These are phyloP conservation scores for Bergia sp. DNA, from an alignment of 92 coral and sea anemone species.

Conservation along the genomic window DNA sequence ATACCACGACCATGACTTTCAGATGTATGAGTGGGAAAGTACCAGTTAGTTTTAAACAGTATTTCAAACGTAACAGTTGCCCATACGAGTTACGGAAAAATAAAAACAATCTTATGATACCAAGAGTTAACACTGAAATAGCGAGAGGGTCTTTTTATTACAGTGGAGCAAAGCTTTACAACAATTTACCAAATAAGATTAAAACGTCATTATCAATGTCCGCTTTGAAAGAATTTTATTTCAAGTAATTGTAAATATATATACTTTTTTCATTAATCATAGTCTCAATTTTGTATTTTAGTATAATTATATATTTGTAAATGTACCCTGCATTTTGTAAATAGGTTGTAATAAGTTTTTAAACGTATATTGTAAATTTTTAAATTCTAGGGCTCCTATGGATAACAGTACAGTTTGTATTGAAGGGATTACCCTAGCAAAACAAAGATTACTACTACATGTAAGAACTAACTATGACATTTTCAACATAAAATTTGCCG, in stretches of 20 bases:
- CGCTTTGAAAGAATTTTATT: slow-evolving; percentile 20
- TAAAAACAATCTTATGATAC: slow-evolving; percentile 19
- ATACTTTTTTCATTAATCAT: slow-evolving; percentile 7
- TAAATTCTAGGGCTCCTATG: slow-evolving; percentile 25
- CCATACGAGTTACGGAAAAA: slow-evolving; percentile 16
- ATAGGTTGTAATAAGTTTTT: slow-evolving; percentile 21
- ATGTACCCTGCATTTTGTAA: slow-evolving; percentile 22
- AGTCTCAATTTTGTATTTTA: slow-evolving; percentile 22
- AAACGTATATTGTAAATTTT: slow-evolving; percentile 22
- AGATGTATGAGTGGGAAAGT: slow-evolving; percentile 38
- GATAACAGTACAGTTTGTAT: slow-evolving; percentile 21
- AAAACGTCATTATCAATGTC: slow-evolving; percentile 22
- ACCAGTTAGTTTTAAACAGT: slow-evolving; percentile 21
- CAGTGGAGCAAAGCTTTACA: slow-evolving; percentile 40
- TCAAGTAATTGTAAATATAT: slow-evolving; percentile 19
- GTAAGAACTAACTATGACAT: no score
- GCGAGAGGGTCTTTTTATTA: slow-evolving; percentile 41
- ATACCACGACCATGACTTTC: slow-evolving; percentile 25
- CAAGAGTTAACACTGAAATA: slow-evolving; percentile 25
- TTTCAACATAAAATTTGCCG: no score
- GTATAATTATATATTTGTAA: slow-evolving; percentile 21
- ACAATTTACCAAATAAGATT: slow-evolving; percentile 35
- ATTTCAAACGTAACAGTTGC: slow-evolving; percentile 26
- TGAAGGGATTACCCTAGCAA: slow-evolving; percentile 23
- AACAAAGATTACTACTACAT: not conserved